Conservation (phyloP, 2,888 invertebrate genomes). For the Ectobius pallidus region DNA sequence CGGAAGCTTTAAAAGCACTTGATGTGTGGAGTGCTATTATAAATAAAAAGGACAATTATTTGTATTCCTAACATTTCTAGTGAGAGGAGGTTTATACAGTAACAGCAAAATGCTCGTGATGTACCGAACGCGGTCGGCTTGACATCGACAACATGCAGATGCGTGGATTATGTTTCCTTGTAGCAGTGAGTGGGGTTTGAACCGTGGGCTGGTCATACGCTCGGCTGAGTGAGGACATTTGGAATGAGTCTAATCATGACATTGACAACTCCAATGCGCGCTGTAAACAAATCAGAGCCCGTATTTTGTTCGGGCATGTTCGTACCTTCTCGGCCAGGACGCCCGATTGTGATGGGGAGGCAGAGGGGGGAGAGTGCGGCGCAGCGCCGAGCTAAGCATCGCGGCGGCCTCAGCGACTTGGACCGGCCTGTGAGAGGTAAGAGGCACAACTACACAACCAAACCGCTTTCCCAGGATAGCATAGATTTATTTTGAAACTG, state of each 20-base stretch:
- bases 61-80: no score
- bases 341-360: slow-evolving; percentile 12
- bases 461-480: slow-evolving; percentile 44
- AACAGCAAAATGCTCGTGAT: no score
- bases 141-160: no score
- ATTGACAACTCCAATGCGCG: slow-evolving; percentile 22
- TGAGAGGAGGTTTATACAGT: no score
- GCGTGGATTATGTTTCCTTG: no score
- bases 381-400: slow-evolving; percentile 39
- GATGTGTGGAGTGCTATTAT: no score
- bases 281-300: slow-evolving; percentile 25
- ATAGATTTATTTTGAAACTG: slow-evolving; percentile 46
- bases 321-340: slow-evolving; percentile 29
- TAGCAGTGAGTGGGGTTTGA: no score
- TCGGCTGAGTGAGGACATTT: not conserved
- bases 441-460: slow-evolving; percentile 33
- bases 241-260: slow-evolving; percentile 16
- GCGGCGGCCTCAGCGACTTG: slow-evolving; percentile 42
- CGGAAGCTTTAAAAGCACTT: no score
- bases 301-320: slow-evolving; percentile 13
- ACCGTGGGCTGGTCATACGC: no score
- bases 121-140: no score
- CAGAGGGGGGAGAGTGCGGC: slow-evolving; percentile 35
- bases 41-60: no score
- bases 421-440: slow-evolving; percentile 42